These are phyloP conservation scores for Sebastiscus tertius DNA, from an alignment of 2,797 vertebrate genomes.

Conservation along the genomic window DNA sequence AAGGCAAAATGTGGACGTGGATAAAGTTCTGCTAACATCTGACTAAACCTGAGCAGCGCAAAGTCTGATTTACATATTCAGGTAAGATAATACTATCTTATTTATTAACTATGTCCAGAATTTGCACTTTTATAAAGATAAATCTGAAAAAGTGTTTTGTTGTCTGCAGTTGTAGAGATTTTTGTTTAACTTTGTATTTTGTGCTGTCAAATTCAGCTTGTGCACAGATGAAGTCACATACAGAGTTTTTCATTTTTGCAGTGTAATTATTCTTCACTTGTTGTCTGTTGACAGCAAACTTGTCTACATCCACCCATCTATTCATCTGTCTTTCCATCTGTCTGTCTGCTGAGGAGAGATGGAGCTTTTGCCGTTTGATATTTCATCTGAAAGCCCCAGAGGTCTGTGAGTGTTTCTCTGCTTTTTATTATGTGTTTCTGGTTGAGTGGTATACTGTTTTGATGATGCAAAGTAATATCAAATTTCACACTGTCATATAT, in stretches of 20 bases:
- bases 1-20: not conserved
- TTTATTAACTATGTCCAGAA: too few relatives aligned
- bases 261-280: not conserved
- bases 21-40: not conserved
- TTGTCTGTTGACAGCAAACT: not conserved
- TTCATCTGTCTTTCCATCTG: too few relatives aligned
- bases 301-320: not conserved
- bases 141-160: not conserved
- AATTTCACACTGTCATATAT: not conserved
- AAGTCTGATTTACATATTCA: not conserved
- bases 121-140: not conserved
- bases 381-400: not conserved
- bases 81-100: not conserved
- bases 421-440: not conserved
- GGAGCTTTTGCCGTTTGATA: conserved; percentile 27
- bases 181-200: not conserved
- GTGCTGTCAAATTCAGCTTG: not conserved
- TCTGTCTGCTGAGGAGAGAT: conserved; percentile 13
- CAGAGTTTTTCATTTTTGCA: not conserved
- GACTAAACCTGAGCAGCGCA: not conserved
- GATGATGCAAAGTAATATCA: not conserved
- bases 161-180: too few relatives aligned
- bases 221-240: not conserved
- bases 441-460: not conserved
- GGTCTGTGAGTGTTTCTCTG: conserved; percentile 20